These are phyloP conservation scores for Sebastes trivittatus DNA, from an alignment of 2,797 vertebrate genomes.

Conservation along the genomic window DNA sequence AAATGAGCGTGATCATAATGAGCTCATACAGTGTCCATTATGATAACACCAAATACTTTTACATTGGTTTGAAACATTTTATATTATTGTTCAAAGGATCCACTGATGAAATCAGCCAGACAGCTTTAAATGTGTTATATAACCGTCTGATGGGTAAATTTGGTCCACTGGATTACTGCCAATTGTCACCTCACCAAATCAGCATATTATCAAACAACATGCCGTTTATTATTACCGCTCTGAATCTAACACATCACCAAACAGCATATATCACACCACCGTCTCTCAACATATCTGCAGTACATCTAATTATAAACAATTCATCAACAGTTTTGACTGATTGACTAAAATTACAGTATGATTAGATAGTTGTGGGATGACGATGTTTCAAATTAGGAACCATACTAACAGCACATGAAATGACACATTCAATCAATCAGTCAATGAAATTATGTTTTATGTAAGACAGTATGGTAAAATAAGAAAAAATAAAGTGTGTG, in stretches of 20 bases:
- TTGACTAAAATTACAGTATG: no score
- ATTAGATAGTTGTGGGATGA: neutral
- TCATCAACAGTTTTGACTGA: neutral
- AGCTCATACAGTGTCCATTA: neutral
- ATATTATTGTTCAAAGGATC: neutral
- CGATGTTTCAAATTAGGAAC: neutral
- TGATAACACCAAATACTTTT: neutral
- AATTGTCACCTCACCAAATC: constrained; percentile 39
- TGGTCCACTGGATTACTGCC: constrained; percentile 32
- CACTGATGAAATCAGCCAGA: constrained; percentile 11
- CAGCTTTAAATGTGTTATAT: constrained; percentile 31
- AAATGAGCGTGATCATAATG: neutral
- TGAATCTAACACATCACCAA: constrained; percentile 3
- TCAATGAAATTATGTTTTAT: neutral
- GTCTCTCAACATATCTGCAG: neutral
- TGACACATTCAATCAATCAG: neutral
- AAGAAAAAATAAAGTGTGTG: neutral
- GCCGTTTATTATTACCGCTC: constrained; percentile 5
- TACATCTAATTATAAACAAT: neutral
- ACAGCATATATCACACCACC: constrained; percentile 1
- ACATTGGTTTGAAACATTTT: neutral
- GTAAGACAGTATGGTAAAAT: neutral
- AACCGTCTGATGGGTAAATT: constrained; percentile 44
- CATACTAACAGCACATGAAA: neutral
- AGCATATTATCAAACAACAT: constrained; percentile 37